Evolutionary conservation across 2,797 vertebrate species (phyloP).

Genomic region (Gobio occitaniae): DNA sequence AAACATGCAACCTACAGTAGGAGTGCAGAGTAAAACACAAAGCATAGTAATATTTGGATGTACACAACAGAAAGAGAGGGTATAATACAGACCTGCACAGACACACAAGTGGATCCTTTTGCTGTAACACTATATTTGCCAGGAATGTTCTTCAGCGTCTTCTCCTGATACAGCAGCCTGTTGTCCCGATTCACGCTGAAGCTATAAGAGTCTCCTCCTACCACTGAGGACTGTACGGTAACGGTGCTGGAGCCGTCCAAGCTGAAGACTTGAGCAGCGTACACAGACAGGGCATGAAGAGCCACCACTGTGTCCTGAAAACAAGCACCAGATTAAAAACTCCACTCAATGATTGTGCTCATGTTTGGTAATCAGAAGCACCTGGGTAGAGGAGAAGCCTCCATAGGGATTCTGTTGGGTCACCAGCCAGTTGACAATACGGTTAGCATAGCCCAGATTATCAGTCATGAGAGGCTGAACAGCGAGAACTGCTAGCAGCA

Average conservation of each 20-base stretch:
- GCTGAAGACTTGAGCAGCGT: slow-evolving; percentile 66
- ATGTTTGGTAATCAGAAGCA: slow-evolving; percentile 14
- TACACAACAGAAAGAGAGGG: too few species aligned
- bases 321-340: background rate
- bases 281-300: slow-evolving; percentile 76
- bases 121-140: slow-evolving; percentile 62
- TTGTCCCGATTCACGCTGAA: slow-evolving; percentile 66
- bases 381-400: too few species aligned
- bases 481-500: slow-evolving; percentile 70
- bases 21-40: background rate
- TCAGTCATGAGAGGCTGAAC: slow-evolving; percentile 59
- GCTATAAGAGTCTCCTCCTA: slow-evolving; percentile 42
- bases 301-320: slow-evolving; percentile 75
- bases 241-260: slow-evolving; percentile 65
- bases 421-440: slow-evolving; percentile 53
- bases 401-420: too few species aligned
- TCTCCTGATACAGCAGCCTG: slow-evolving; percentile 70
- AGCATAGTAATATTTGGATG: too few species aligned
- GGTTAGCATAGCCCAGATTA: slow-evolving; percentile 62
- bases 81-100: slow-evolving; percentile 67
- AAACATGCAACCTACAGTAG: background rate
- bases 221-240: slow-evolving; percentile 62
- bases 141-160: slow-evolving; percentile 61
- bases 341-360: too few species aligned
- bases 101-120: slow-evolving; percentile 68